phyloP scores from a whole-genome alignment of 2,888 invertebrate species.

The Phengaris alcon region DNA sequence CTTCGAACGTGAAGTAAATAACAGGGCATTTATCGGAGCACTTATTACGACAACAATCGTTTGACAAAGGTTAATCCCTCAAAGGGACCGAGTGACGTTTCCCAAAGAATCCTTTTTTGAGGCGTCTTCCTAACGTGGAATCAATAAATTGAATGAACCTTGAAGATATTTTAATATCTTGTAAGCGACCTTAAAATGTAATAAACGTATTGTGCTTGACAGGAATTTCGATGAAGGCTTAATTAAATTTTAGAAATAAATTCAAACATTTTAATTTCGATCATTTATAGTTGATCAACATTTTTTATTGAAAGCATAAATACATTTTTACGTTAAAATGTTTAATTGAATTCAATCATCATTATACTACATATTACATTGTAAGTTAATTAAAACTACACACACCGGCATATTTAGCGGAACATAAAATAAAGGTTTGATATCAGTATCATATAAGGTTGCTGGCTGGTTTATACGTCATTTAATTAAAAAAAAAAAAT shows the following conservation, averaged over 20 bases:
- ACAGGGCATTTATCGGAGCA: background rate
- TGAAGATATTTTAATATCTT: background rate
- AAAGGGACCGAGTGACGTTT: constrained; percentile 24
- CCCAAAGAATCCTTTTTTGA: background rate
- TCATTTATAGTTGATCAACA: background rate
- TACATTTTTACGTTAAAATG: too few species aligned
- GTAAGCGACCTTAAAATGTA: background rate
- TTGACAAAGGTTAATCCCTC: constrained; percentile 31
- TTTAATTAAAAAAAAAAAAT: too few species aligned
- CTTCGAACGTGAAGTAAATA: background rate
- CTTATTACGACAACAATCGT: constrained; percentile 22
- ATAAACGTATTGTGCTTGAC: background rate
- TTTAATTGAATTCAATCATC: too few species aligned
- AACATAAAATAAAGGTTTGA: too few species aligned
- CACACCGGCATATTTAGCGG: too few species aligned
- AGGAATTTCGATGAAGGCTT: background rate
- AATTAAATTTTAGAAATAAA: background rate
- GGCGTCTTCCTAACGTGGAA: background rate
- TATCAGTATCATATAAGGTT: too few species aligned
- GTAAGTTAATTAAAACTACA: too few species aligned
- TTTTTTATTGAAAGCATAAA: background rate
- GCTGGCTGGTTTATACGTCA: too few species aligned
- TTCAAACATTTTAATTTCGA: background rate
- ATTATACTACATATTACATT: too few species aligned
- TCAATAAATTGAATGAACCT: background rate